Evolutionary conservation across 2,888 invertebrate species (phyloP).

Genomic region (Drosophila trichaetosa): DNA sequence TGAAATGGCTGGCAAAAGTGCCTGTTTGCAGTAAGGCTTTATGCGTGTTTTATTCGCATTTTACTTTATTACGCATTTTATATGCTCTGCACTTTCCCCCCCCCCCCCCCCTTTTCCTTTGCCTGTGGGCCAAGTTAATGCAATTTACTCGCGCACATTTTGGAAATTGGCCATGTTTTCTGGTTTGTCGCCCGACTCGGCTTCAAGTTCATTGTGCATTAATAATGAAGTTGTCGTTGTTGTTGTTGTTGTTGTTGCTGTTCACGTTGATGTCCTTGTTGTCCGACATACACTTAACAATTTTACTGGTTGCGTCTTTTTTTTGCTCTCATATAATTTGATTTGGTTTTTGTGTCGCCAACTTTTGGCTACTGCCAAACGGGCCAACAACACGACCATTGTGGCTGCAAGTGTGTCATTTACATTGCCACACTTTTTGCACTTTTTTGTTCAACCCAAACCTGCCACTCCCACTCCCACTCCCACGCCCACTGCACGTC

Average conservation of each 20-base stretch:
- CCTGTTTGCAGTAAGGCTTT: constrained; percentile 42
- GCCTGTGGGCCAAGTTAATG: constrained; percentile 45
- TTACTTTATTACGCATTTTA: constrained; percentile 33
- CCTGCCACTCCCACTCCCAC: background rate
- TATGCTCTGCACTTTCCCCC: background rate
- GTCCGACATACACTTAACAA: constrained; percentile 14
- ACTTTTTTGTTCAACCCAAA: background rate
- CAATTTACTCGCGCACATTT: constrained; percentile 62
- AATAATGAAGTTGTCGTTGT: constrained; percentile 77
- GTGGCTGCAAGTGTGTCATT: constrained; percentile 47
- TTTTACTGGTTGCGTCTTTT: constrained; percentile 1
- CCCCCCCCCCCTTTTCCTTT: background rate
- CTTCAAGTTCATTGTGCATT: constrained; percentile 75
- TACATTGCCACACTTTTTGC: constrained; percentile 45
- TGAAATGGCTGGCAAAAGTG: constrained; percentile 53
- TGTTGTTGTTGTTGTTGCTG: constrained; percentile 12
- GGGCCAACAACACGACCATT: constrained; percentile 50
- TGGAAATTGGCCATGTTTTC: constrained; percentile 63
- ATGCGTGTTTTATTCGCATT: constrained; percentile 21
- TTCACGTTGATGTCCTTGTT: constrained; percentile 7
- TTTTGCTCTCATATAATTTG: constrained; percentile 44
- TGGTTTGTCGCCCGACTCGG: constrained; percentile 63
- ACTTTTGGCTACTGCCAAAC: constrained; percentile 26
- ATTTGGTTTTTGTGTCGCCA: constrained; percentile 47
- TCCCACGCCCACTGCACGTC: background rate